Conservation (phyloP, 2,888 invertebrate species). For the Dorcus parallelipipedus region DNA sequence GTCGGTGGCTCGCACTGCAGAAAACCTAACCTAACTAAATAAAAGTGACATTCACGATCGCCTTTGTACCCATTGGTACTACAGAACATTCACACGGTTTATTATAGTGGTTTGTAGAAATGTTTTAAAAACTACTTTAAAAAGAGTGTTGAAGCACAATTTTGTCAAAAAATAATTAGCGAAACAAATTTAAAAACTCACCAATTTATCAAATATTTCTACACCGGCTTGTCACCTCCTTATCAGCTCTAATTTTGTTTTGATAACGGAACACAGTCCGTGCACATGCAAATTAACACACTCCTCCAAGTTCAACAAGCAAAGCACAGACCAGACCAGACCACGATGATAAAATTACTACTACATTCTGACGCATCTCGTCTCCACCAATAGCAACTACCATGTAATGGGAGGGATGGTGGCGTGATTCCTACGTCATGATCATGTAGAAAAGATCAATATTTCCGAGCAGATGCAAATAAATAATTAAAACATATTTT, state of each 20-base stretch:
- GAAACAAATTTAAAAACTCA: background rate
- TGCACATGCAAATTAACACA: conserved; percentile 12
- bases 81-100: no score
- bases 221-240: conserved; percentile 5
- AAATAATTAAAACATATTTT: no score
- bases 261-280: conserved; percentile 4
- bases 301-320: conserved; percentile 13
- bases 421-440: conserved; percentile 26
- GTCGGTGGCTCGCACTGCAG: no score
- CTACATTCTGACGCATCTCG: conserved; percentile 31
- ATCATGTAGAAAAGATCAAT: conserved; percentile 20
- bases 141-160: background rate
- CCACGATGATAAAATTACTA: conserved; percentile 26
- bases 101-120: no score
- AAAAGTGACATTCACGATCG: no score
- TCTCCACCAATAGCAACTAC: conserved; percentile 17
- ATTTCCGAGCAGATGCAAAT: conserved; percentile 7
- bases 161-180: background rate
- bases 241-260: conserved; percentile 6
- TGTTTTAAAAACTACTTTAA: no score
- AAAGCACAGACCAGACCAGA: conserved; percentile 9
- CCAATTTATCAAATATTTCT: background rate
- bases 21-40: no score
- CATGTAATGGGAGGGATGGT: conserved; percentile 21
- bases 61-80: no score